phyloP scores from a whole-genome alignment of 2,888 invertebrate genomes.

The Portevinia maculata region DNA sequence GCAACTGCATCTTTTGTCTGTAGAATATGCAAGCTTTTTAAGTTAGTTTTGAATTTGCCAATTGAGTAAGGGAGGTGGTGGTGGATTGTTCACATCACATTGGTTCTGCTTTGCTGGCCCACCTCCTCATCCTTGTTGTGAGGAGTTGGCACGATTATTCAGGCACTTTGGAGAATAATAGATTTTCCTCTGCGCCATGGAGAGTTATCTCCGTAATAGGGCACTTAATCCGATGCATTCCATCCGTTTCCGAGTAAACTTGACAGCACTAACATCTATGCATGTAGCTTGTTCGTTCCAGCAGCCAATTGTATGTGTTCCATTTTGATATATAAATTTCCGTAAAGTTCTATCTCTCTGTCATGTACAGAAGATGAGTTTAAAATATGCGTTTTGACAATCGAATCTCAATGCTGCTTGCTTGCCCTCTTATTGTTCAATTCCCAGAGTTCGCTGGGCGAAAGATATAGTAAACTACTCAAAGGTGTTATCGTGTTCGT shows the following conservation, averaged over 20 bases:
- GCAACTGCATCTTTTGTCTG: slow-evolving; percentile 25
- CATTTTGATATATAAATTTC: slow-evolving; percentile 13
- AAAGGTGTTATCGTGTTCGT: too few species aligned
- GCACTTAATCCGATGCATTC: slow-evolving; percentile 21
- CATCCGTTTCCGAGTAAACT: slow-evolving; percentile 25
- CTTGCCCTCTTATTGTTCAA: slow-evolving; percentile 21
- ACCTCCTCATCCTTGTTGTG: neutral
- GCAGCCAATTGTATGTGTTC: neutral
- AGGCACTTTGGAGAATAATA: slow-evolving; percentile 56
- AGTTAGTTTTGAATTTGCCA: slow-evolving; percentile 33
- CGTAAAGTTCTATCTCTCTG: neutral
- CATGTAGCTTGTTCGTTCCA: neutral
- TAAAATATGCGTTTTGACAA: slow-evolving; percentile 1
- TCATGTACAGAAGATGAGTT: slow-evolving; percentile 4
- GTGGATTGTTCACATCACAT: slow-evolving; percentile 17
- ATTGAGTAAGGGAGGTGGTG: neutral
- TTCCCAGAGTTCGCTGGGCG: slow-evolving; percentile 4
- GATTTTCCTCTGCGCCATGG: slow-evolving; percentile 22
- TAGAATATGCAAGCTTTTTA: slow-evolving; percentile 42
- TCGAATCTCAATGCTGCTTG: neutral
- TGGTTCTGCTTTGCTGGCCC: neutral
- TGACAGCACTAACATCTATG: slow-evolving; percentile 36
- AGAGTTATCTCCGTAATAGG: neutral
- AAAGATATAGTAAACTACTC: neutral
- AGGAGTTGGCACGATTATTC: slow-evolving; percentile 33